These are phyloP conservation scores for Napeogenes sylphis DNA, from an alignment of 2,888 invertebrate genomes.

Conservation along the genomic window DNA sequence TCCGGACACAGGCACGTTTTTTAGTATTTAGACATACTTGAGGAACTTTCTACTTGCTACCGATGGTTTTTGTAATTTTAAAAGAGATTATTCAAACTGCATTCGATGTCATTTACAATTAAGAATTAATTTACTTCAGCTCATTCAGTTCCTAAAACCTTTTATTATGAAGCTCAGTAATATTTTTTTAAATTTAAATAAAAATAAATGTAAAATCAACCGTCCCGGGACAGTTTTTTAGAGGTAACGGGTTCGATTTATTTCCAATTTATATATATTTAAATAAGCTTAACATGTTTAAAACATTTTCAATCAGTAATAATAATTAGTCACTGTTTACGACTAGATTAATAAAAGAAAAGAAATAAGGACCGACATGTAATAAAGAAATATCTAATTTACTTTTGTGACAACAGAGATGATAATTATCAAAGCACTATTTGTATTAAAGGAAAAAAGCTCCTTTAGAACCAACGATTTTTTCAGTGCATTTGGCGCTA, in stretches of 20 bases:
- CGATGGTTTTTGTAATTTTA: background rate
- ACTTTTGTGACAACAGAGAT: background rate
- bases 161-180: too few species aligned
- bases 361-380: background rate
- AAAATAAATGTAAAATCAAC: too few species aligned
- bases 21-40: slow-evolving; percentile 17
- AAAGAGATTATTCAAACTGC: too few species aligned
- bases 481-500: background rate
- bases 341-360: background rate
- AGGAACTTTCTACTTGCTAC: background rate
- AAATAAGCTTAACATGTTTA: too few species aligned
- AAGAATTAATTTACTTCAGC: too few species aligned
- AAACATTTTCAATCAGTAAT: background rate
- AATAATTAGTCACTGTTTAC: background rate
- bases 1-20: slow-evolving; percentile 33
- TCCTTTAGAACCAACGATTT: slow-evolving; percentile 13
- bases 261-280: too few species aligned
- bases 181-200: too few species aligned
- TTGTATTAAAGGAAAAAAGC: background rate
- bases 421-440: background rate
- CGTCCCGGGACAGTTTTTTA: too few species aligned
- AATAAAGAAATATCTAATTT: background rate
- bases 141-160: too few species aligned
- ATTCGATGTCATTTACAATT: too few species aligned
- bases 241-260: too few species aligned